Evolutionary conservation across 2,888 invertebrate genomes (phyloP), one percentile per base, ranked within the genome.

Genomic region (Hirudinaria manillensis): DNA sequence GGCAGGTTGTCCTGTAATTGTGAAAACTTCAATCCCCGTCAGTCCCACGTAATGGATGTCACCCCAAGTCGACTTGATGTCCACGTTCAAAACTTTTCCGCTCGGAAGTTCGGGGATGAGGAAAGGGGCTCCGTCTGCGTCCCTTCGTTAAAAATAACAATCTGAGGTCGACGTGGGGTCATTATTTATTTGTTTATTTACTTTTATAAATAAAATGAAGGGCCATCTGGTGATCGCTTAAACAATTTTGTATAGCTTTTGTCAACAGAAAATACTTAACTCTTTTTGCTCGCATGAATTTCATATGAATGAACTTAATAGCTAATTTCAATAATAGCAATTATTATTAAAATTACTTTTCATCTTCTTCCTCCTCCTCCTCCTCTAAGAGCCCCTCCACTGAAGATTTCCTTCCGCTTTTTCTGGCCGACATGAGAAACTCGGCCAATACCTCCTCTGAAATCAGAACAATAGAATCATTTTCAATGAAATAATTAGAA

Each of bases 21-120:
- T 89, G 82, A 91, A 92, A 77, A 92, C 85, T 84, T 92, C 92
- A 74, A 92, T 88, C n/a, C 77, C 92, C 82, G 91, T 92, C 75
- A 92, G 84, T 0, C 92, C 92, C 21, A 92, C 90, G 80, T 91
- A 89, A 84, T 91, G 89, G 80, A 89, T 89, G 83, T 92, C 92
- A 13, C 92, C 92, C 92, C 92, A 92, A 45, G 92, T 88, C 86
- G 83, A 80, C 55, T 78, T 77, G 79, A 92, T 91, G 83, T 90
- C 89, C 74, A 92, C 86, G 78, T 89, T 88, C 80, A 92, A 82
- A 75, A 88, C 84, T 80, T 87, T 86, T n/a, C 92, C 92, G 78
- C 85, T 86, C 0, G 92, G 92, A 79, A 92, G 85, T 84, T 91
- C 91, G 0, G 92, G 92, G 78, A 92, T 91, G 61, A 90, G 87